These are phyloP conservation scores for Holothuria glaberrima DNA, from an alignment of 35 echinoderm and acorn worm species.

Conservation along the genomic window DNA sequence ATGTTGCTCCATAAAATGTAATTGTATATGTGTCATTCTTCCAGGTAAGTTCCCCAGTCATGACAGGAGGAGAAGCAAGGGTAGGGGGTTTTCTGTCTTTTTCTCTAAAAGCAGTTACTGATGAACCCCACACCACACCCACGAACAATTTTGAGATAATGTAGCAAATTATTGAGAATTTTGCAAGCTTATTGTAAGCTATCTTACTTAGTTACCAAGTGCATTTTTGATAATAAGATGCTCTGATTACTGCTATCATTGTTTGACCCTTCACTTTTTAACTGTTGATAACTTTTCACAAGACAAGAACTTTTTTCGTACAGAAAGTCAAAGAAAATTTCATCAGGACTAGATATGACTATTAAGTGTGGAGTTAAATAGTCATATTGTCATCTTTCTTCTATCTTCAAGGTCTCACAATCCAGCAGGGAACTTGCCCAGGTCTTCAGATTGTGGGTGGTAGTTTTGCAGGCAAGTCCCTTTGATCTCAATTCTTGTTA, in stretches of 20 bases:
- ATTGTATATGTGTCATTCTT: too few species aligned
- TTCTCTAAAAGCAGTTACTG: too few species aligned
- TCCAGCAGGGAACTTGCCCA: conserved; percentile 18
- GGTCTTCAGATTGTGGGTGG: conserved; percentile 23
- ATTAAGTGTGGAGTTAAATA: not conserved
- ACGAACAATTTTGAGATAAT: not conserved
- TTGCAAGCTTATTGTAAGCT: not conserved
- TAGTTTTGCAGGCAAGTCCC: conserved; percentile 30
- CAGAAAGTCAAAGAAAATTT: not conserved
- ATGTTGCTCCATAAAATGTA: too few species aligned
- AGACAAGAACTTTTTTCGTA: not conserved
- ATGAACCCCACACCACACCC: too few species aligned
- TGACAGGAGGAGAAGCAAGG: too few species aligned
- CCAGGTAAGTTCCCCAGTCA: too few species aligned
- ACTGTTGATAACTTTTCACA: not conserved
- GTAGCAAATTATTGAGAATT: not conserved
- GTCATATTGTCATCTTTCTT: conserved; percentile 10
- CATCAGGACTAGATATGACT: not conserved
- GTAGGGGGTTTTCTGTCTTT: too few species aligned
- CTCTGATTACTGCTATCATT: too few species aligned
- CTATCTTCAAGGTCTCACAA: conserved; percentile 31
- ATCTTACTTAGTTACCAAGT: not conserved
- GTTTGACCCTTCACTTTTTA: not conserved
- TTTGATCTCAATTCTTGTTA: conserved; percentile 7
- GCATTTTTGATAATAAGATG: too few species aligned